A percentile compares a stretch with the other conserved stretches of the same genome.
Conservation (phyloP, 2,888 invertebrate species). For the Protodeltote pygarga region DNA sequence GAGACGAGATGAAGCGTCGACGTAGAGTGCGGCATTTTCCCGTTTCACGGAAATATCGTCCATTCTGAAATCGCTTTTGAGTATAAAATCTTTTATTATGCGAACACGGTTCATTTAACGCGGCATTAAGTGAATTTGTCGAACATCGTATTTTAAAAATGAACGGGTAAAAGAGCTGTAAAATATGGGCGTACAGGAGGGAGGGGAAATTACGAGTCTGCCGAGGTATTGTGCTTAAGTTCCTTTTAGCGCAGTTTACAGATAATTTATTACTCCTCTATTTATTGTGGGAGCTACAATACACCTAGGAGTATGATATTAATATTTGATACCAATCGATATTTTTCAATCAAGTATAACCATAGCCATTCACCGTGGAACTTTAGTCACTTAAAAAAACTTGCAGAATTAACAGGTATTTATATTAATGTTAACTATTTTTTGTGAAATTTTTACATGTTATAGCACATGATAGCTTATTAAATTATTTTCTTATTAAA, state of each 20-base stretch:
- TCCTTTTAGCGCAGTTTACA: slow-evolving; percentile 59
- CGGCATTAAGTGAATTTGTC: slow-evolving; percentile 85
- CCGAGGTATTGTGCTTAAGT: slow-evolving; percentile 62
- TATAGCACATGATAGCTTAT: too few species aligned
- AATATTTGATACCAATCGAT: too few species aligned
- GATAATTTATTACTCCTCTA: slow-evolving; percentile 50
- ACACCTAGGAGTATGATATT: too few species aligned
- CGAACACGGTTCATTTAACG: slow-evolving; percentile 85
- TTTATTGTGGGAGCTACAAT: slow-evolving; percentile 36
- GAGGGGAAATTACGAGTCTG: slow-evolving; percentile 60
- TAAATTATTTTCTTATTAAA: too few species aligned
- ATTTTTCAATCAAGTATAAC: too few species aligned
- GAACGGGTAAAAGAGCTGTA: slow-evolving; percentile 77
- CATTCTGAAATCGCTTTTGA: slow-evolving; percentile 81
- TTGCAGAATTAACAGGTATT: too few species aligned
- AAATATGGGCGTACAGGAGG: slow-evolving; percentile 61
- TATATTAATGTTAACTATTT: too few species aligned
- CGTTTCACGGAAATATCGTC: slow-evolving; percentile 77
- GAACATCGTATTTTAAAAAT: slow-evolving; percentile 84
- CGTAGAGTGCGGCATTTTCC: slow-evolving; percentile 64
- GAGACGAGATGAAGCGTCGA: slow-evolving; percentile 64
- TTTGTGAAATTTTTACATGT: too few species aligned
- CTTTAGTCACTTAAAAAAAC: too few species aligned
- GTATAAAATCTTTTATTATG: slow-evolving; percentile 86
- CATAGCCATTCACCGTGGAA: too few species aligned